phyloP scores from a whole-genome alignment of 2,113 vertebrate genomes.

The Bubo bubo region DNA sequence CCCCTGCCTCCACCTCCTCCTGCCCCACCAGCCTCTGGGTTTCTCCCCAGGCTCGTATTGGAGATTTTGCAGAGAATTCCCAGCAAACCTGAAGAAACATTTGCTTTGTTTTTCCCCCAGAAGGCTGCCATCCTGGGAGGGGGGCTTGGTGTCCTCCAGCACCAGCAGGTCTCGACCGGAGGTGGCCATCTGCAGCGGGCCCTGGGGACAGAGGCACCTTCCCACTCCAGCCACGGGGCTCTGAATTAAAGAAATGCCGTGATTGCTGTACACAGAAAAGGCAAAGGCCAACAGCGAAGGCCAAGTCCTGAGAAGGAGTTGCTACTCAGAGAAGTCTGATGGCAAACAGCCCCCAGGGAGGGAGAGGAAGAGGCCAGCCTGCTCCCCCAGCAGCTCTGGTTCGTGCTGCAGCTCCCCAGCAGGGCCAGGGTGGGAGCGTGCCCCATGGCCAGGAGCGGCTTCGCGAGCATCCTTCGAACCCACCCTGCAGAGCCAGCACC shows the following conservation, averaged over 20 bases:
- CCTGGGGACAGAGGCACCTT: background rate
- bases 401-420: rapidly evolving
- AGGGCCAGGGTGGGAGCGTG: background rate
- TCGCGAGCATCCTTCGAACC: background rate
- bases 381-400: background rate
- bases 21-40: background rate
- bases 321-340: background rate
- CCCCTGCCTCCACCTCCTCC: background rate
- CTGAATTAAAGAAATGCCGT: background rate
- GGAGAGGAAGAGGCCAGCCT: background rate
- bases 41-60: background rate
- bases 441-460: background rate
- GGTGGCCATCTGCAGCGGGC: background rate
- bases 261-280: background rate
- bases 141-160: background rate
- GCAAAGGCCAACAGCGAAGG: background rate
- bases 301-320: background rate
- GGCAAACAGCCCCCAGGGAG: background rate
- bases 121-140: background rate
- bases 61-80: constrained; percentile 15
- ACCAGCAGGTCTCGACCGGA: background rate
- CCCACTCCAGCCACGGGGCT: rapidly evolving
- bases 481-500: background rate
- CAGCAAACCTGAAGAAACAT: background rate
- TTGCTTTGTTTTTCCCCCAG: background rate